Conservation (phyloP, 2,113 vertebrate species). For the Salvelinus alpinus region DNA sequence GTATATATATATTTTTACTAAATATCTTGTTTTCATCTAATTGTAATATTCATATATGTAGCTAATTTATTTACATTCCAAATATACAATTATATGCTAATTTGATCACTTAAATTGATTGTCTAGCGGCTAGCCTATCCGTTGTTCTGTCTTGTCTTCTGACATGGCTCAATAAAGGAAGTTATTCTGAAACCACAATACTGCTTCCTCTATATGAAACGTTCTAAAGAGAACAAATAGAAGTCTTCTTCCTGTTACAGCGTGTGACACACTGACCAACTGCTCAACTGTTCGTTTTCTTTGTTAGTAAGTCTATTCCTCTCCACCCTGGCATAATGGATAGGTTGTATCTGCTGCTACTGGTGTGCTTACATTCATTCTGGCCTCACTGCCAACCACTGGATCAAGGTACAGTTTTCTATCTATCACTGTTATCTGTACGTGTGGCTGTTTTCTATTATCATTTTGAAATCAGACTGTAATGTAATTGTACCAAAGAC, state of each 20-base stretch:
- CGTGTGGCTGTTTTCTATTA: background rate
- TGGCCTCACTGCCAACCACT: conserved; percentile 24
- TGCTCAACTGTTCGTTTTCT: background rate
- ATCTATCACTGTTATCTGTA: background rate
- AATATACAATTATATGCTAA: background rate
- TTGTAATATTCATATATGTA: too few species aligned
- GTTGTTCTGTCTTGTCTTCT: conserved; percentile 1
- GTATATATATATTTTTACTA: too few species aligned
- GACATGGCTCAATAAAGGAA: conserved; percentile 38
- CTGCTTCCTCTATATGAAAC: conserved; percentile 17
- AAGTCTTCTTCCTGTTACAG: background rate
- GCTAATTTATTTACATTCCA: background rate
- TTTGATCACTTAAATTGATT: background rate
- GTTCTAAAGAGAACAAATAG: conserved; percentile 5
- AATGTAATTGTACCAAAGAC: background rate
- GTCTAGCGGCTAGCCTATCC: background rate
- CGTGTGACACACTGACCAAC: background rate
- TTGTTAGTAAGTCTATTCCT: background rate
- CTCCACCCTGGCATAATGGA: conserved; percentile 31
- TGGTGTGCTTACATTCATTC: conserved; percentile 22
- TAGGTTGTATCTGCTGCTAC: conserved; percentile 13
- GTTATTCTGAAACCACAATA: conserved; percentile 26
- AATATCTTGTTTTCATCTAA: too few species aligned
- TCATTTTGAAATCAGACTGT: background rate
- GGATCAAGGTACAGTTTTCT: conserved; percentile 38